A percentile compares a stretch with the other conserved stretches of the same genome.
Conservation (phyloP, 2,888 invertebrate genomes). For the Zaprionus lineosus region DNA sequence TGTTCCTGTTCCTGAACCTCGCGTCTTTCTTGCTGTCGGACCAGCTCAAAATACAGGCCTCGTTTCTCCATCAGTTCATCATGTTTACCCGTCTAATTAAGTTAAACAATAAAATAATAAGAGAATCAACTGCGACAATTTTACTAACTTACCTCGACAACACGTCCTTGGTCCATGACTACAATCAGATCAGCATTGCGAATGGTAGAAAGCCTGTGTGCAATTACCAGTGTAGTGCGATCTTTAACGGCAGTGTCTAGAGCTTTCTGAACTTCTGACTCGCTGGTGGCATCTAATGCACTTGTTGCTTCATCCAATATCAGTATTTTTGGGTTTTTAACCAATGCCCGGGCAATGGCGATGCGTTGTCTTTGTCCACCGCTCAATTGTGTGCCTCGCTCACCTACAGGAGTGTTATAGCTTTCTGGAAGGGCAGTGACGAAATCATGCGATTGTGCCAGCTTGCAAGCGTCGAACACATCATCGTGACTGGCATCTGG, state of each 20-base stretch:
- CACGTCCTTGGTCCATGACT: conserved; percentile 91
- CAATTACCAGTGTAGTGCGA: conserved; percentile 96
- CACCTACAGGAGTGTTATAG: conserved; percentile 93
- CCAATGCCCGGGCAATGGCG: conserved; percentile 95
- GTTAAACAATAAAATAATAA: conserved; percentile 11
- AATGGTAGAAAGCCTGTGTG: conserved; percentile 96
- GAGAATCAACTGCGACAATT: background rate
- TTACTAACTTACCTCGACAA: conserved; percentile 88
- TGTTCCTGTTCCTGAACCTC: conserved; percentile 53
- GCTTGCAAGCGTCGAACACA: conserved; percentile 89
- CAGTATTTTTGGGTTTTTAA: conserved; percentile 94
- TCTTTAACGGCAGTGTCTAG: conserved; percentile 92
- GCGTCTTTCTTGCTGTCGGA: conserved; percentile 88
- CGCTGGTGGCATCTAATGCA: conserved; percentile 96
- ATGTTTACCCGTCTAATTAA: conserved; percentile 95
- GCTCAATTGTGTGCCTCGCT: conserved; percentile 94
- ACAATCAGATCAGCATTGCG: conserved; percentile 95
- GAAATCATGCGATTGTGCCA: conserved; percentile 97
- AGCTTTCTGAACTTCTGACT: conserved; percentile 94
- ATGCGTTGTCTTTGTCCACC: conserved; percentile 98
- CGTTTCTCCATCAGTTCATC: conserved; percentile 88
- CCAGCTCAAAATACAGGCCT: conserved; percentile 93
- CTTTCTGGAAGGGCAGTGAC: conserved; percentile 91
- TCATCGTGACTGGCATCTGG: conserved; percentile 88
- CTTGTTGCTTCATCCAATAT: conserved; percentile 98